Evolutionary conservation across 1,140 invertebrate species (phyloP).

Genomic region (Drosophila tropicalis): DNA sequence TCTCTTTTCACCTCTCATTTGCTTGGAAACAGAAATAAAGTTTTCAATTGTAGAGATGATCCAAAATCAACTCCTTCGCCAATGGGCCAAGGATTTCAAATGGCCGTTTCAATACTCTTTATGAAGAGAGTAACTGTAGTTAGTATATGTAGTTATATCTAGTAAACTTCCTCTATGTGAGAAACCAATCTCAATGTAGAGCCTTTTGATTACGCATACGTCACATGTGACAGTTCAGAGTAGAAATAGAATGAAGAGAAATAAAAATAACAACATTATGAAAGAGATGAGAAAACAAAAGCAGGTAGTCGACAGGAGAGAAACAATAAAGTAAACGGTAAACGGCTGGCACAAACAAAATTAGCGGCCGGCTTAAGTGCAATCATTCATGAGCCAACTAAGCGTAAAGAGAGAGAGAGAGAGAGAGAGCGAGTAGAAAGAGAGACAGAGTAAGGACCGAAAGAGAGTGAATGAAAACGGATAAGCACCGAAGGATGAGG

Average conservation of each 20-base stretch:
- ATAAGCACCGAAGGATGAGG: slow-evolving; percentile 52
- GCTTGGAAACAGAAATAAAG: no score
- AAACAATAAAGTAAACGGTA: slow-evolving; percentile 12
- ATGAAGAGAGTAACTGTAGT: no score
- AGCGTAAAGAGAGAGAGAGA: slow-evolving; percentile 12
- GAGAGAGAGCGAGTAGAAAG: neutral
- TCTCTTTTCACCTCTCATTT: no score
- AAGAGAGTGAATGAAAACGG: slow-evolving; percentile 16
- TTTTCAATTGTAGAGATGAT: no score
- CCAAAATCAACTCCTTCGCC: no score
- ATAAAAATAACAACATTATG: slow-evolving; percentile 22
- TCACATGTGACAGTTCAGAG: slow-evolving; percentile 30
- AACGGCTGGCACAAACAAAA: slow-evolving; percentile 5
- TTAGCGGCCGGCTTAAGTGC: slow-evolving; percentile 12
- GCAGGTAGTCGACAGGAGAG: slow-evolving; percentile 25
- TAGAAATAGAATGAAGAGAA: neutral
- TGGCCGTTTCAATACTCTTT: no score
- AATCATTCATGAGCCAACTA: slow-evolving; percentile 9
- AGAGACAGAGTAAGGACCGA: neutral
- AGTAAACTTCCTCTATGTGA: no score
- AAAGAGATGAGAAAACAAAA: slow-evolving; percentile 6
- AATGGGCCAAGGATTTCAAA: no score
- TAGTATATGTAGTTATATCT: no score
- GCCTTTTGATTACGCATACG: slow-evolving; percentile 64
- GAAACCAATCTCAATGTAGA: no score